Evolutionary conservation across 2,888 invertebrate species (phyloP).

Genomic region (Callyntrura guangdongensis): DNA sequence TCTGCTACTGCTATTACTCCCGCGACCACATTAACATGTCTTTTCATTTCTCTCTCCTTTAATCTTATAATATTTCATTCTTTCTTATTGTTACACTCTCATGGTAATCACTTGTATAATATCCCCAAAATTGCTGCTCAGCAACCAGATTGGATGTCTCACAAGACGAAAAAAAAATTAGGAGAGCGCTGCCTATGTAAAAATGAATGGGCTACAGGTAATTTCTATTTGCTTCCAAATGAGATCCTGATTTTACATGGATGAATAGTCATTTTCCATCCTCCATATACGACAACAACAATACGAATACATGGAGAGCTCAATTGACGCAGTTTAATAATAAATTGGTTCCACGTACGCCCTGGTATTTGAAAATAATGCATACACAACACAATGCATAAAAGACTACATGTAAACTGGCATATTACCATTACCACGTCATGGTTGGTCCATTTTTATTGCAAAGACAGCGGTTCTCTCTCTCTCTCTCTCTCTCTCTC

Average conservation of each 20-base stretch:
- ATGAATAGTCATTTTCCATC: conserved; percentile 41
- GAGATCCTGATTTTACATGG: conserved; percentile 62
- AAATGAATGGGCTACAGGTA: conserved; percentile 49
- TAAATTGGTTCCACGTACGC: conserved; percentile 9
- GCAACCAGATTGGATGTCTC: conserved; percentile 60
- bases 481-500: neutral
- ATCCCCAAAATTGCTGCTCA: conserved; percentile 69
- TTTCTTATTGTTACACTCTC: conserved; percentile 75
- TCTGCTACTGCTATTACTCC: conserved; percentile 44
- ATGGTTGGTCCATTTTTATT: conserved; percentile 23
- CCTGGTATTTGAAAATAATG: neutral
- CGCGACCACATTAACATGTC: conserved; percentile 41
- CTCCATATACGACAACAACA: neutral
- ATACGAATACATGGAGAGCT: neutral
- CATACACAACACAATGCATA: neutral
- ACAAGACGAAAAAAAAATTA: conserved; percentile 31
- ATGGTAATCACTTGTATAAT: conserved; percentile 64
- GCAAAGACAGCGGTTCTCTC: neutral
- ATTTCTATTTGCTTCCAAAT: conserved; percentile 55
- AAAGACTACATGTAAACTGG: conserved; percentile 35
- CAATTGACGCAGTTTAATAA: neutral
- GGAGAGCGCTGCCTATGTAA: neutral
- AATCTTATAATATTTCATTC: conserved; percentile 50
- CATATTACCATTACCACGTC: neutral
- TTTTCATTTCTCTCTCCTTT: conserved; percentile 44